These are phyloP conservation scores for Alloscopus bannaensis DNA, from an alignment of 2,888 invertebrate species.

Conservation along the genomic window DNA sequence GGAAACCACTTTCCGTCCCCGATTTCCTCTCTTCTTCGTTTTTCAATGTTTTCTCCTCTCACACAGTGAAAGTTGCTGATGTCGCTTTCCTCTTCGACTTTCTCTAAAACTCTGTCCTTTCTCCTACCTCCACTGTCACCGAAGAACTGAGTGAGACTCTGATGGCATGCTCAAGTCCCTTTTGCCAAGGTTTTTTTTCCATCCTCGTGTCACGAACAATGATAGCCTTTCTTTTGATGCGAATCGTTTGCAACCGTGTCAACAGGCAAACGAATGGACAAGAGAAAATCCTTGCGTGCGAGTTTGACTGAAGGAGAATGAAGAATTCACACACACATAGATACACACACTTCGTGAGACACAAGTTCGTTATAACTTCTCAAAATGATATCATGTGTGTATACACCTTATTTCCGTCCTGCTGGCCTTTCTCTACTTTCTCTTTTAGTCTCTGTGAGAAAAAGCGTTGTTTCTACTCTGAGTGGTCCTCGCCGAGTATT, in stretches of 20 bases:
- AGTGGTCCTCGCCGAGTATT: constrained; percentile 27
- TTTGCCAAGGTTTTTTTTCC: constrained; percentile 26
- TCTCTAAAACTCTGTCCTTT: neutral
- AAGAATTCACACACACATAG: too few relatives aligned
- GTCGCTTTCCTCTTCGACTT: constrained; percentile 53
- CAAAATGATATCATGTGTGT: too few relatives aligned
- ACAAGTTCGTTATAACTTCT: too few relatives aligned
- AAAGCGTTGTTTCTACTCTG: constrained; percentile 15
- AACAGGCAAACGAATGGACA: constrained; percentile 19
- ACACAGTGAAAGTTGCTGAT: constrained; percentile 53
- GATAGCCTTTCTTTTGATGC: constrained; percentile 26
- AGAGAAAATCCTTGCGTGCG: too few relatives aligned
- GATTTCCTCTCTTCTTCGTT: neutral
- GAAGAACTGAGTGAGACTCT: constrained; percentile 16
- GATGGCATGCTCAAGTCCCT: constrained; percentile 1
- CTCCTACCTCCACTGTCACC: constrained; percentile 8
- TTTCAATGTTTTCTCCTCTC: constrained; percentile 27
- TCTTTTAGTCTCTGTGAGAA: too few relatives aligned
- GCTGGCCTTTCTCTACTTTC: neutral
- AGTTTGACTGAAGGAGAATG: too few relatives aligned
- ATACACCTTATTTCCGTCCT: neutral
- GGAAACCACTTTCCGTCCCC: too few relatives aligned
- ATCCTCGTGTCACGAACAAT: constrained; percentile 26
- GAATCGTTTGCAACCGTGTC: constrained; percentile 28
- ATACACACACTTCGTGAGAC: too few relatives aligned